phyloP scores from a whole-genome alignment of 2,113 vertebrate species.

The Orientallactaga bullata region DNA sequence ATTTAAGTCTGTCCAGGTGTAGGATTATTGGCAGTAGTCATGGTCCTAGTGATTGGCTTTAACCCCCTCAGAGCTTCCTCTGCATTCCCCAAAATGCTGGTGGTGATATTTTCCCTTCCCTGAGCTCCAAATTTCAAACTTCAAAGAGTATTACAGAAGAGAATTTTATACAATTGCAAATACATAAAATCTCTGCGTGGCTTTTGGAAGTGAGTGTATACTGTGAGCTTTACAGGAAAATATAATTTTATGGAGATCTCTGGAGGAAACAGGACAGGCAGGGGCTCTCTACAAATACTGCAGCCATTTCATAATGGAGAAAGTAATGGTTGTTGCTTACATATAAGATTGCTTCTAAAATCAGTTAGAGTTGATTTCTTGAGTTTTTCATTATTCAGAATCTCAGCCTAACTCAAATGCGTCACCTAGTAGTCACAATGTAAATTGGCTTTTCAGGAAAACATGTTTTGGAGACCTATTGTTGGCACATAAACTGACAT shows the following conservation, averaged over 20 bases:
- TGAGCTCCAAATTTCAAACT: slow-evolving; percentile 65
- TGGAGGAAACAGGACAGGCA: background rate
- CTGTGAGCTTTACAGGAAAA: slow-evolving; percentile 45
- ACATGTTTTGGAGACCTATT: slow-evolving; percentile 7
- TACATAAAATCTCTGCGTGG: slow-evolving; percentile 36
- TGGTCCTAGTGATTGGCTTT: slow-evolving; percentile 77
- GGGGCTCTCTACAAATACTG: slow-evolving; percentile 7
- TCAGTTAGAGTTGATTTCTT: slow-evolving; percentile 22
- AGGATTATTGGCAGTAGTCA: slow-evolving; percentile 79
- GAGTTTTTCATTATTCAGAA: slow-evolving; percentile 47
- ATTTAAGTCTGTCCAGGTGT: slow-evolving; percentile 80
- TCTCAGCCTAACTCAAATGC: slow-evolving; percentile 27
- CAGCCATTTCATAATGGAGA: slow-evolving; percentile 10
- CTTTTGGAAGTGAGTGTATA: slow-evolving; percentile 44
- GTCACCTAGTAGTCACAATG: background rate
- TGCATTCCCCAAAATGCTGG: slow-evolving; percentile 66
- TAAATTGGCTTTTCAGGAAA: slow-evolving; percentile 55
- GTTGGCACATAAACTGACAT: slow-evolving; percentile 28
- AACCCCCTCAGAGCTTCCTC: slow-evolving; percentile 75
- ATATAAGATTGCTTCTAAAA: slow-evolving; percentile 21
- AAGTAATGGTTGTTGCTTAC: background rate
- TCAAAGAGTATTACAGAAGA: slow-evolving; percentile 63
- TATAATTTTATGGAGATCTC: slow-evolving; percentile 44
- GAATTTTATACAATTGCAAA: slow-evolving; percentile 62
- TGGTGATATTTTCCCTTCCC: slow-evolving; percentile 66